Evolutionary conservation across 2,113 vertebrate species (phyloP), one percentile per base, ranked within the genome.

Genomic region (Cebidichthys violaceus): DNA sequence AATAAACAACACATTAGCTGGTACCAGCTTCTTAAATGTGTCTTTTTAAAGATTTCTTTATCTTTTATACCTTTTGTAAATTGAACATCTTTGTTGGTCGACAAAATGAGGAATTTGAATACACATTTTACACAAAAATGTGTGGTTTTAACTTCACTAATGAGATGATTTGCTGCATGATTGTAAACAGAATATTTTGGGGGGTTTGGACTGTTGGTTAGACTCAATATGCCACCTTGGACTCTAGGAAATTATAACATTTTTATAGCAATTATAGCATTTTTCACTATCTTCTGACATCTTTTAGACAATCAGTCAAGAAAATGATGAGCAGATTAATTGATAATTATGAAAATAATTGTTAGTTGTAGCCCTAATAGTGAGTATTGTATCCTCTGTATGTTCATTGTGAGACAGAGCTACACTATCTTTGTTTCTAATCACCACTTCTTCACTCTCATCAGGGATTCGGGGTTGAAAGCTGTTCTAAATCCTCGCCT

Each of bases 401-500:
- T n/a, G n/a, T n/a, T n/a, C n/a, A n/a, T n/a, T n/a, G 5, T 33
- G 33, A 45, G 6, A 55, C 24, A 71, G 35, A 45, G 2, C n/a
- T n/a, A n/a, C n/a, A 6, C 4, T 27, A 29, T 27, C 55, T 50
- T 79, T 33, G 33, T 45, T 67, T 45, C 5, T 27, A 61, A 78
- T 60, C 22, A 33, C 47, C 54, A 39, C 15, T n/a, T 78, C 24
- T 45, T 66, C 22, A 0, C 33, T 75, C 35, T 84, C 70, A 45
- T 68, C 15, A 59, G 15, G 14, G 47, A 74, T 39, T 68, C 27
- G 66, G 74, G 81, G 77, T 41, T 66, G 31, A 43, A 82, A 77
- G 60, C 79, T 61, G 50, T 57, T 70, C 68, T 75, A 75, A 77
- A 79, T 75, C 83, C 71, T 85, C 50, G 20, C 45, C 73, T 54